Evolutionary conservation across 2,888 invertebrate genomes (phyloP).

Genomic region (Melieria crassipennis): DNA sequence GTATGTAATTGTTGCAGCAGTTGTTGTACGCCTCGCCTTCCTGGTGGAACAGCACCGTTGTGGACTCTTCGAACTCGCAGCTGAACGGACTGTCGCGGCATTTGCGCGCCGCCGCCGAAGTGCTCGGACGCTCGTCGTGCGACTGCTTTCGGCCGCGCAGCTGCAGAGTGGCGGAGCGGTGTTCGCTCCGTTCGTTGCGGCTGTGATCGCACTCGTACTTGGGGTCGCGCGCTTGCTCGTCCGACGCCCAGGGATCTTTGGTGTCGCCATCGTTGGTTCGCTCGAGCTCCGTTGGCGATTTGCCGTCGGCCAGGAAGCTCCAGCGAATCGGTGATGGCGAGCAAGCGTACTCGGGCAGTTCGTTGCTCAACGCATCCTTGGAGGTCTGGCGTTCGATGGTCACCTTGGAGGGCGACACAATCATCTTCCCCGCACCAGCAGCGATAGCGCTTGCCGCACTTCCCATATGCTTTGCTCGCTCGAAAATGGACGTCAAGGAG

Average conservation of each 20-base stretch:
- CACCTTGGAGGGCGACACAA: constrained; percentile 55
- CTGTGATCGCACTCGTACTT: constrained; percentile 26
- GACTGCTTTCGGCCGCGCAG: constrained; percentile 46
- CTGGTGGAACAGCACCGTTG: constrained; percentile 65
- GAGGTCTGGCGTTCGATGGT: constrained; percentile 62
- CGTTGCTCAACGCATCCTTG: constrained; percentile 60
- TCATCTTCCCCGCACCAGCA: constrained; percentile 47
- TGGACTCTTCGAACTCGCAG: constrained; percentile 61
- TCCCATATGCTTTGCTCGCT: constrained; percentile 57
- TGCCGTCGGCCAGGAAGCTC: constrained; percentile 64
- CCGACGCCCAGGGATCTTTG: constrained; percentile 26
- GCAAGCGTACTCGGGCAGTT: constrained; percentile 64
- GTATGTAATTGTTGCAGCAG: constrained; percentile 65
- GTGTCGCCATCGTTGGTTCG: constrained; percentile 41
- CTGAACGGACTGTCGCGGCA: constrained; percentile 58
- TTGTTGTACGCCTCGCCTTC: constrained; percentile 65
- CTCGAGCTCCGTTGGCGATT: constrained; percentile 59
- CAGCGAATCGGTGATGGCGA: constrained; percentile 66
- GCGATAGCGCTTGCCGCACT: constrained; percentile 41
- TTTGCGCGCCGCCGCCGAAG: constrained; percentile 52
- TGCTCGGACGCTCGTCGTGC: constrained; percentile 52
- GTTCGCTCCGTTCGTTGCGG: constrained; percentile 34
- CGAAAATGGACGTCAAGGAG: constrained; percentile 63
- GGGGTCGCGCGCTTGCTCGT: constrained; percentile 24
- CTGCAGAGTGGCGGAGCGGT: constrained; percentile 28